Conservation (phyloP, 2,888 invertebrate genomes). For the Philonicus albiceps region DNA sequence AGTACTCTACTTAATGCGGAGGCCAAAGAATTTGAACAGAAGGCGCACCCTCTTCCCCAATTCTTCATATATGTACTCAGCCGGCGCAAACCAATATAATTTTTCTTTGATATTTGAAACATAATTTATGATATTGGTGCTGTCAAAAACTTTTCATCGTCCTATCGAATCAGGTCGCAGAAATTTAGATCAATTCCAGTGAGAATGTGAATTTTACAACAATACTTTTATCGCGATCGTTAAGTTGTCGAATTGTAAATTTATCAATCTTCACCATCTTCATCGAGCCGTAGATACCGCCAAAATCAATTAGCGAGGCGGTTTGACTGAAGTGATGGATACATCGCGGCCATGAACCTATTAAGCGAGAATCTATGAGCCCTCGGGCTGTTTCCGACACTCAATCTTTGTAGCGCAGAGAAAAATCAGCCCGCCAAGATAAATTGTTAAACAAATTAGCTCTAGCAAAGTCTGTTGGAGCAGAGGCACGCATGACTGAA, state of each 20-base stretch:
- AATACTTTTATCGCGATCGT: not conserved
- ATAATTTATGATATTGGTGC: not conserved
- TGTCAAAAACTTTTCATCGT: not conserved
- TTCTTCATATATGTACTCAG: not conserved
- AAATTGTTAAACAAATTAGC: not conserved
- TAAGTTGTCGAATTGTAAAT: not conserved
- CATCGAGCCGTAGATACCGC: not conserved
- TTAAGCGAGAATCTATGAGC: not conserved
- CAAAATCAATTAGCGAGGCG: not conserved
- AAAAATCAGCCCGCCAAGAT: not conserved
- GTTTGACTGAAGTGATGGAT: not conserved
- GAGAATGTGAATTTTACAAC: not conserved
- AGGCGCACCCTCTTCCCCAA: not conserved
- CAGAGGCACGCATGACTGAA: not conserved
- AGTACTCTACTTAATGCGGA: not conserved
- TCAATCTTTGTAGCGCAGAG: not conserved
- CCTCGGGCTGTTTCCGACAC: not conserved
- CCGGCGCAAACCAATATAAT: not conserved
- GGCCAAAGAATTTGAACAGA: not conserved
- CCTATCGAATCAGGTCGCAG: constrained; percentile 7
- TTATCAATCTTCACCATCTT: not conserved
- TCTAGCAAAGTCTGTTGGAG: not conserved
- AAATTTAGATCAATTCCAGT: constrained; percentile 20
- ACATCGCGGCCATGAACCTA: not conserved
- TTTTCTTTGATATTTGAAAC: not conserved